A percentile compares a stretch with the other conserved stretches of the same genome.
These are phyloP conservation scores for Petrocephalus sullivani DNA, from an alignment of 2,797 vertebrate genomes.

Conservation along the genomic window DNA sequence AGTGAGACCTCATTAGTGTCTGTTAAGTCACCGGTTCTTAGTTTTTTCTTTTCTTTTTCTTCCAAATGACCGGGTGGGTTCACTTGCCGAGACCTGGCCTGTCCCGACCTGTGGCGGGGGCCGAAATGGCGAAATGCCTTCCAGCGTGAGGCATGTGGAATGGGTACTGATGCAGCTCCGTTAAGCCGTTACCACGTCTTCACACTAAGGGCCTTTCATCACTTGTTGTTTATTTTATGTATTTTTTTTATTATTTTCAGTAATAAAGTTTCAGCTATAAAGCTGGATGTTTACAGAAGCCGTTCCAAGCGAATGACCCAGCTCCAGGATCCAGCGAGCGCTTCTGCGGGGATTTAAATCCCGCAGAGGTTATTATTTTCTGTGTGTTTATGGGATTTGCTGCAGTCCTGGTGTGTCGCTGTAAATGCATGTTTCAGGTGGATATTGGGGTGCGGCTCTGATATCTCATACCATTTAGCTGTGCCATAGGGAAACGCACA, in stretches of 20 bases:
- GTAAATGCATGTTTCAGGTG: background rate
- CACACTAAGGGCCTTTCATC: background rate
- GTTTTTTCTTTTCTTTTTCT: too few species aligned
- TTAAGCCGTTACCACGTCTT: background rate
- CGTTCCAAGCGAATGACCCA: background rate
- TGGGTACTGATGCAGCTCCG: background rate
- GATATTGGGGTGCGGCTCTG: background rate
- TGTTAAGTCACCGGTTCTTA: background rate
- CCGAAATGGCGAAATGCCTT: background rate
- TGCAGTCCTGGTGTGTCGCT: background rate
- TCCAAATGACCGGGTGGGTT: background rate
- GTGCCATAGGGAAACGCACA: background rate
- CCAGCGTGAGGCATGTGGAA: background rate
- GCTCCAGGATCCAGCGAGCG: background rate
- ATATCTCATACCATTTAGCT: background rate
- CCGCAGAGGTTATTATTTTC: constrained; percentile 1
- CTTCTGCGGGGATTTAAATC: background rate
- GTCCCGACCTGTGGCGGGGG: background rate
- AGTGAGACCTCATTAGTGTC: background rate
- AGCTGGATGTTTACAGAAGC: constrained; percentile 1
- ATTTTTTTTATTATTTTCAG: background rate
- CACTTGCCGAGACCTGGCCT: background rate
- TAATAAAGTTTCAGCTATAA: constrained; percentile 12
- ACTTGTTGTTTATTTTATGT: background rate
- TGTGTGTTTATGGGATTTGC: constrained; percentile 1